phyloP scores from a whole-genome alignment of 1,140 invertebrate genomes.

The Linepithema humile region DNA sequence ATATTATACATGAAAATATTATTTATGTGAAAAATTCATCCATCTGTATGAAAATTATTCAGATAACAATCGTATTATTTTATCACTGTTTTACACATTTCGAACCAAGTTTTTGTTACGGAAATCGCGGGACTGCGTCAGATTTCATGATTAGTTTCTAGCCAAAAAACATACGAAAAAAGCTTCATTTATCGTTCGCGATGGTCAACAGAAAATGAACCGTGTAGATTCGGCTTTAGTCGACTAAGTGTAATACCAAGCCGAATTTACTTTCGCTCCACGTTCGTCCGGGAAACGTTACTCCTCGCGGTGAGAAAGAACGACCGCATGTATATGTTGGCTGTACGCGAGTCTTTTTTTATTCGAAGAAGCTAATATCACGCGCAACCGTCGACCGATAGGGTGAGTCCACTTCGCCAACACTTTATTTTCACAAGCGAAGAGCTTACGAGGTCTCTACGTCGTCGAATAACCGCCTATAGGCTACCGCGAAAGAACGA shows the following conservation, averaged over 20 bases:
- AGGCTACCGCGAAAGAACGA: slow-evolving; percentile 31
- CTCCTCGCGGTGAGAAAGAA: neutral
- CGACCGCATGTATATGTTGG: slow-evolving; percentile 16
- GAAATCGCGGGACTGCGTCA: neutral
- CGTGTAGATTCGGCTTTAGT: neutral
- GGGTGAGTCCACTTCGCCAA: slow-evolving; percentile 37
- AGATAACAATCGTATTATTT: neutral
- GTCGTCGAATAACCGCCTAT: slow-evolving; percentile 51
- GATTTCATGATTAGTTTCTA: neutral
- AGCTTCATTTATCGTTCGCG: neutral
- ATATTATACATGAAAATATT: neutral
- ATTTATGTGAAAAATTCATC: neutral
- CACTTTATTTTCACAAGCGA: slow-evolving; percentile 62
- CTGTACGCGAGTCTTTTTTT: slow-evolving; percentile 1
- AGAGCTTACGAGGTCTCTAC: slow-evolving; percentile 45
- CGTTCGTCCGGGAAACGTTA: slow-evolving; percentile 15
- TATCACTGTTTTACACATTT: neutral
- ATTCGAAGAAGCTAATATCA: slow-evolving; percentile 29
- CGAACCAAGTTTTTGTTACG: neutral
- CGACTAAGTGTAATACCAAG: neutral
- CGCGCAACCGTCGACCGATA: neutral
- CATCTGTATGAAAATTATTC: neutral
- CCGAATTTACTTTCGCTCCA: neutral
- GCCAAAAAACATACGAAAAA: neutral
- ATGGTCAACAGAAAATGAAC: neutral